phyloP scores from a whole-genome alignment of 2,113 vertebrate species.

The Eidolon helvum region DNA sequence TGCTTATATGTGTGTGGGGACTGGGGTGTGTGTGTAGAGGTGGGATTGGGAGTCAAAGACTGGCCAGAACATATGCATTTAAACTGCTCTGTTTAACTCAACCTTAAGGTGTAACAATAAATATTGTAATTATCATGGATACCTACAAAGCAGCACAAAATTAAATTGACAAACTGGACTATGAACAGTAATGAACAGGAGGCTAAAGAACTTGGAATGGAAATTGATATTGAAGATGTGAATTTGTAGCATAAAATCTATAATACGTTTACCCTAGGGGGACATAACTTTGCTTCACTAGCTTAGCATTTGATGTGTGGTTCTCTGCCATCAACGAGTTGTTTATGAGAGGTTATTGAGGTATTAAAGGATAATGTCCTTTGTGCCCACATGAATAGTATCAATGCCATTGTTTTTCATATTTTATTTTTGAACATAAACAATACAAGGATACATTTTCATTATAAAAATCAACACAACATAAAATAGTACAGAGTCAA shows the following conservation, averaged over 20 bases:
- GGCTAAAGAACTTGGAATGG: not conserved
- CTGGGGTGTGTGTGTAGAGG: not conserved
- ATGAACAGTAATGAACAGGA: conserved; percentile 37
- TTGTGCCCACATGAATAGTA: not conserved
- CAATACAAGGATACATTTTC: not conserved
- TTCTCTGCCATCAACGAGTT: not conserved
- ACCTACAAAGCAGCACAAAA: conserved; percentile 8
- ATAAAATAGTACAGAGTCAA: not conserved
- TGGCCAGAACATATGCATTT: conserved; percentile 45
- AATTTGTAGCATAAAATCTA: conserved; percentile 34
- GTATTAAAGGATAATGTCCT: not conserved
- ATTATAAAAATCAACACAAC: not conserved
- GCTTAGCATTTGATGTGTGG: not conserved
- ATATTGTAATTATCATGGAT: conserved; percentile 10
- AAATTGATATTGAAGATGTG: conserved; percentile 33
- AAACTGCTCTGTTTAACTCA: conserved; percentile 45
- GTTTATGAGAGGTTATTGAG: not conserved
- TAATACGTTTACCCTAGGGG: not conserved
- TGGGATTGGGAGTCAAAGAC: not conserved
- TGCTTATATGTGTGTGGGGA: not conserved
- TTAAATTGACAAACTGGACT: conserved; percentile 50
- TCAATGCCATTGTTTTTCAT: not conserved
- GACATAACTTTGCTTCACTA: not conserved
- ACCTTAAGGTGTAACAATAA: not conserved
- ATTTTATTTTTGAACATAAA: conserved; percentile 1